Conservation (phyloP, 2,113 vertebrate species). For the Chaenogobius annularis region DNA sequence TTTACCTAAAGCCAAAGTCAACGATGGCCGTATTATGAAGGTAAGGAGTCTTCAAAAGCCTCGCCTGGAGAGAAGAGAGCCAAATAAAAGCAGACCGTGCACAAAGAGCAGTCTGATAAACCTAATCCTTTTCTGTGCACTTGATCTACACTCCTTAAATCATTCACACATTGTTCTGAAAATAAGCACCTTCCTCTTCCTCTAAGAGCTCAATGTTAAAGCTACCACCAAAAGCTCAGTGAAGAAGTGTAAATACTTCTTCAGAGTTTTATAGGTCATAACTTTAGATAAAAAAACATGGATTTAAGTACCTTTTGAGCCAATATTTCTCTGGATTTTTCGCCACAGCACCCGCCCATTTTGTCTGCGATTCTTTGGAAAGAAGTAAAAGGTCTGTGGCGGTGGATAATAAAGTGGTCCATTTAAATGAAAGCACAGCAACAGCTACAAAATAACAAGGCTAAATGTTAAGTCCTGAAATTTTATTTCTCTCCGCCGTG, state of each 20-base stretch:
- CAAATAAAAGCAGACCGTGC: slow-evolving; percentile 37
- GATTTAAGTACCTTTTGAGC: slow-evolving; percentile 31
- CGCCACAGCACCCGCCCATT: slow-evolving; percentile 33
- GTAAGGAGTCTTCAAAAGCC: slow-evolving; percentile 33
- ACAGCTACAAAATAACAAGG: slow-evolving; percentile 7
- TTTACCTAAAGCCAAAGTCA: slow-evolving; percentile 41
- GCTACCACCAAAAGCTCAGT: not conserved
- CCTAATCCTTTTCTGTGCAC: slow-evolving; percentile 25
- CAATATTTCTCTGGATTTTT: slow-evolving; percentile 25
- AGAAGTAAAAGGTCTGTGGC: slow-evolving; percentile 40
- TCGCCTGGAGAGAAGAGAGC: slow-evolving; percentile 28
- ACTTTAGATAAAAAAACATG: slow-evolving; percentile 19
- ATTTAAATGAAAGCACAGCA: slow-evolving; percentile 51
- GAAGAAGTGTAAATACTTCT: not conserved
- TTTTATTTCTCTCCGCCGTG: too few relatives aligned
- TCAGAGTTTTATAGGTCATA: slow-evolving; percentile 23
- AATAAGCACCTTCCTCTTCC: not conserved
- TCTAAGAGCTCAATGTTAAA: slow-evolving; percentile 11
- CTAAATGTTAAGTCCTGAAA: too few relatives aligned
- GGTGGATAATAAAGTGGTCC: slow-evolving; percentile 49
- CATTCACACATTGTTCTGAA: not conserved
- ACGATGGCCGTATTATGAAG: slow-evolving; percentile 44
- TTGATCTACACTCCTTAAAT: slow-evolving; percentile 31
- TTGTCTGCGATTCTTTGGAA: slow-evolving; percentile 43
- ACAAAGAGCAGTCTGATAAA: slow-evolving; percentile 38